phyloP scores from a whole-genome alignment of 2,888 invertebrate genomes.

The Nemotelus pantherinus region DNA sequence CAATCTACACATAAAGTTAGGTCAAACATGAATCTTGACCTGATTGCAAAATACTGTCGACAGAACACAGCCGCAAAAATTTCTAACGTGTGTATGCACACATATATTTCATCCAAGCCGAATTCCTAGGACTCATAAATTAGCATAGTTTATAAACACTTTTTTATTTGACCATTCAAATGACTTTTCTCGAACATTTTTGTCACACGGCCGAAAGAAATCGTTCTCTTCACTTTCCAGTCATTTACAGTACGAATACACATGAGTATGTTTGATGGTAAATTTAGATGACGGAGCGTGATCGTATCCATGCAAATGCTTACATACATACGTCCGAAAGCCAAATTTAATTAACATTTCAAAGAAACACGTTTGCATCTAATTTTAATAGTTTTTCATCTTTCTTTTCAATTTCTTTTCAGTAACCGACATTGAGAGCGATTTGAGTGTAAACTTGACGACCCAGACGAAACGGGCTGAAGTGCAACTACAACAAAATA shows the following conservation, averaged over 20 bases:
- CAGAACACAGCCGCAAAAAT: too few relatives aligned
- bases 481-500: not conserved
- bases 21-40: too few relatives aligned
- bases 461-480: not conserved
- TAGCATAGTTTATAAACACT: too few relatives aligned
- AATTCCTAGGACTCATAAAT: too few relatives aligned
- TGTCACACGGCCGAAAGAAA: not conserved
- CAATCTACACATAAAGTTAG: too few relatives aligned
- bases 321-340: not conserved
- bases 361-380: conserved; percentile 27
- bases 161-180: too few relatives aligned
- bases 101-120: too few relatives aligned
- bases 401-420: conserved; percentile 26
- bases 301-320: not conserved
- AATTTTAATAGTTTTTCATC: conserved; percentile 21
- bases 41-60: too few relatives aligned
- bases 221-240: conserved; percentile 3
- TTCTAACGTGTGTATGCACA: too few relatives aligned
- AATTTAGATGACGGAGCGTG: not conserved
- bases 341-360: conserved; percentile 22
- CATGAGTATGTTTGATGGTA: too few relatives aligned
- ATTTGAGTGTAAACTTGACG: not conserved
- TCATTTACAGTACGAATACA: too few relatives aligned
- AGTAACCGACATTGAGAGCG: conserved; percentile 23
- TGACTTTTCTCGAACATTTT: not conserved